A percentile compares a stretch with the other conserved stretches of the same genome.
Evolutionary conservation across 2,797 vertebrate species (phyloP).

Genomic region (Macroramphosus scolopax): DNA sequence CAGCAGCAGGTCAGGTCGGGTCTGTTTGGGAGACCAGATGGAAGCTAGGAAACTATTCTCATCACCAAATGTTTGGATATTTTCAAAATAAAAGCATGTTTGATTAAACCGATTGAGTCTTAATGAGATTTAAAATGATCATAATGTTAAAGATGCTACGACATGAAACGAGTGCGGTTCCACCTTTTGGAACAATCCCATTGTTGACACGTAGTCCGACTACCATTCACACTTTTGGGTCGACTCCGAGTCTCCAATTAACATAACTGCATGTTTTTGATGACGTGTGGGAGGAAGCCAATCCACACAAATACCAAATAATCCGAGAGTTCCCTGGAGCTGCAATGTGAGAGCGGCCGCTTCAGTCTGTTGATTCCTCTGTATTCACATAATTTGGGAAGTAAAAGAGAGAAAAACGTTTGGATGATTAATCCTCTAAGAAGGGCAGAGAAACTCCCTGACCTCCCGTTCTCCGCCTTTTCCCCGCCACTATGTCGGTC

Average conservation of each 20-base stretch:
- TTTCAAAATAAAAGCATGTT: slow-evolving; percentile 3
- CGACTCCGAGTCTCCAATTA: too few species aligned
- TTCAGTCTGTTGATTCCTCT: slow-evolving; percentile 7
- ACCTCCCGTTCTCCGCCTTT: slow-evolving; percentile 51
- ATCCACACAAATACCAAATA: slow-evolving; percentile 11
- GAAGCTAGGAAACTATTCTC: slow-evolving; percentile 10
- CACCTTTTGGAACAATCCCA: too few species aligned
- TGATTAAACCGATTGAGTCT: too few species aligned
- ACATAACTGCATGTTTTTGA: too few species aligned
- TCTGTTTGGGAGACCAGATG: slow-evolving; percentile 34
- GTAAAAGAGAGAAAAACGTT: not conserved
- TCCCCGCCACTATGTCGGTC: slow-evolving; percentile 52
- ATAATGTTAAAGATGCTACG: too few species aligned
- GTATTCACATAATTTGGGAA: slow-evolving; percentile 33
- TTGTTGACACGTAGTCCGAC: too few species aligned
- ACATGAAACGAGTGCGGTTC: too few species aligned
- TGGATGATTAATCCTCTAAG: slow-evolving; percentile 35
- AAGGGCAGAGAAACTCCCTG: slow-evolving; percentile 59
- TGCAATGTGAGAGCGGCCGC: slow-evolving; percentile 18
- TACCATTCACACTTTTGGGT: too few species aligned
- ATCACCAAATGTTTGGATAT: not conserved
- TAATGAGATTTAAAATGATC: too few species aligned
- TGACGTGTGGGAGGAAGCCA: too few species aligned
- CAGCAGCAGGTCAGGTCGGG: slow-evolving; percentile 37
- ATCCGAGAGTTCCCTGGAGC: slow-evolving; percentile 9